phyloP scores from a whole-genome alignment of 2,888 invertebrate genomes.

The Salticus scenicus region DNA sequence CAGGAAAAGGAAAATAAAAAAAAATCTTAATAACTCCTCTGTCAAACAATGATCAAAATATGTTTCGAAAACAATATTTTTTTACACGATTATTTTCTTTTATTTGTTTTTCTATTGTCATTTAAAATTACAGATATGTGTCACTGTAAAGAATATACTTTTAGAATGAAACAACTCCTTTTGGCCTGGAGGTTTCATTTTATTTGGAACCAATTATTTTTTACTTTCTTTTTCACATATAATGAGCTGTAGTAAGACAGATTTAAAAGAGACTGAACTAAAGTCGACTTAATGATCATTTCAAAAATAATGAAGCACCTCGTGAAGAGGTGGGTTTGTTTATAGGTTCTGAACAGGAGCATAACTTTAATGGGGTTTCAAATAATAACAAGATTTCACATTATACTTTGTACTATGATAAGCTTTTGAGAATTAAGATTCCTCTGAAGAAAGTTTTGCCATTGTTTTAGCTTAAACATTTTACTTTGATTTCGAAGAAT shows the following conservation, averaged over 20 bases:
- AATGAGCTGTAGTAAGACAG: constrained; percentile 20
- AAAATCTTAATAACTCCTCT: constrained; percentile 21
- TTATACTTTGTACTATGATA: not conserved
- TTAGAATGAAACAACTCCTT: not conserved
- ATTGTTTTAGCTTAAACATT: too few species aligned
- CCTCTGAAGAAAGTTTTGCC: too few species aligned
- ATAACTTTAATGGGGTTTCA: not conserved
- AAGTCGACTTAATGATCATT: too few species aligned
- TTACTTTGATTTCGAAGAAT: too few species aligned
- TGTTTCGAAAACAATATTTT: constrained; percentile 2
- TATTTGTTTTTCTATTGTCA: not conserved
- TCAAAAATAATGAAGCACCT: too few species aligned
- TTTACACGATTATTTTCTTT: not conserved
- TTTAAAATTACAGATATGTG: constrained; percentile 3
- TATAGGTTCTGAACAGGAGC: not conserved
- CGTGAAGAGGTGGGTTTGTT: too few species aligned
- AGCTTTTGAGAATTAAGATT: too few species aligned
- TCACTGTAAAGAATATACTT: not conserved
- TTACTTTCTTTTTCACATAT: constrained; percentile 19
- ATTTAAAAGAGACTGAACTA: too few species aligned
- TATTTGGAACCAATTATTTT: constrained; percentile 44
- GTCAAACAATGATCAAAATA: constrained; percentile 27
- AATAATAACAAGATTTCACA: not conserved
- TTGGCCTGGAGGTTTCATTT: constrained; percentile 32
- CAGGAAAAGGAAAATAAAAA: not conserved